Conservation (phyloP, 2,888 invertebrate species). For the Odiellus spinosus region DNA sequence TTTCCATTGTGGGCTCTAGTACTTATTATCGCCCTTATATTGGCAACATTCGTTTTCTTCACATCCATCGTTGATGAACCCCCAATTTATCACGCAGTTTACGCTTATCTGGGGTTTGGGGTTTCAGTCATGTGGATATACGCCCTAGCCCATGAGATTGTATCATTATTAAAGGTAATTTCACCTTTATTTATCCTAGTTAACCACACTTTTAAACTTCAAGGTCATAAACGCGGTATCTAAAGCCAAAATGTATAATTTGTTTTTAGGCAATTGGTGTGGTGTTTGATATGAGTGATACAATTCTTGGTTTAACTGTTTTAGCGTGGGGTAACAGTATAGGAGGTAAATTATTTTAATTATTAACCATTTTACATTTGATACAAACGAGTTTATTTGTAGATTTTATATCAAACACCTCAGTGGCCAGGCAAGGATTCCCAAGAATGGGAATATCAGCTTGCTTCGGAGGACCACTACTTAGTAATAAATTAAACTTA, state of each 20-base stretch:
- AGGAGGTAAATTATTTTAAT: conserved; percentile 13
- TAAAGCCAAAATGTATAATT: conserved; percentile 15
- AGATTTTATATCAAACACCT: conserved; percentile 44
- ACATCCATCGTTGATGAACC: conserved; percentile 26
- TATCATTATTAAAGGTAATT: conserved; percentile 33
- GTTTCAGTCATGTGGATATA: conserved; percentile 44
- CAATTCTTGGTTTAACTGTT: conserved; percentile 45
- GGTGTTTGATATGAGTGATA: conserved; percentile 39
- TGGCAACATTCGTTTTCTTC: conserved; percentile 26
- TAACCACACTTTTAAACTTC: too few relatives aligned
- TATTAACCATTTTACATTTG: not conserved
- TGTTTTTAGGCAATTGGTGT: conserved; percentile 41
- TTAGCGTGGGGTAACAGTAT: conserved; percentile 40
- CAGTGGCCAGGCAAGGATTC: conserved; percentile 44
- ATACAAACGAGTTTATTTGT: too few relatives aligned
- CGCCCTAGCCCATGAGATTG: conserved; percentile 43
- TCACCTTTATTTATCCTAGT: too few relatives aligned
- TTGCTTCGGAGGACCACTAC: conserved; percentile 49
- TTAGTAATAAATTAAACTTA: conserved; percentile 34
- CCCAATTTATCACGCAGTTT: conserved; percentile 31
- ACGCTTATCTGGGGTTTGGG: conserved; percentile 42
- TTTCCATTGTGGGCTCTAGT: conserved; percentile 20
- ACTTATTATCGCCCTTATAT: conserved; percentile 21
- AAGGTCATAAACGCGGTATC: not conserved
- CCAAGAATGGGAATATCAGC: conserved; percentile 49